These are phyloP conservation scores for Meteorus cinctellus DNA, from an alignment of 2,888 invertebrate species.

Conservation along the genomic window DNA sequence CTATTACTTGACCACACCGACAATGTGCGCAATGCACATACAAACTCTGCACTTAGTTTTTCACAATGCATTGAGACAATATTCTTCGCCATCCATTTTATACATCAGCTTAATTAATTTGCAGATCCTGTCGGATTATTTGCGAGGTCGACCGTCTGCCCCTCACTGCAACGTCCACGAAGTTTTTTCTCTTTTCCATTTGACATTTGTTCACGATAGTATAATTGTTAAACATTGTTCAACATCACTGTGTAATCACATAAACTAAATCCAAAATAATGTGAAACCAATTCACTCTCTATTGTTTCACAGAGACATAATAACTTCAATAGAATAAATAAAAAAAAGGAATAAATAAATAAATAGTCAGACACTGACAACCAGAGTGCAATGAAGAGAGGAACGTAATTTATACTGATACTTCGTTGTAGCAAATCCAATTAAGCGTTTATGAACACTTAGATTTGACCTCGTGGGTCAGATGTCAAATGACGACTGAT, in stretches of 20 bases:
- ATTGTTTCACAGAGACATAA: too few relatives aligned
- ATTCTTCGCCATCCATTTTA: background rate
- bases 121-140: background rate
- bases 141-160: background rate
- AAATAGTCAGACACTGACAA: conserved; percentile 9
- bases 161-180: background rate
- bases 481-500: conserved; percentile 68
- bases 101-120: background rate
- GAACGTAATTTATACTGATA: conserved; percentile 27
- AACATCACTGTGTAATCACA: too few relatives aligned
- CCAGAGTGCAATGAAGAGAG: conserved; percentile 10
- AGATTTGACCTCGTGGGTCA: conserved; percentile 64
- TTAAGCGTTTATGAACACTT: conserved; percentile 53
- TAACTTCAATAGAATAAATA: too few relatives aligned
- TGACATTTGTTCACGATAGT: background rate
- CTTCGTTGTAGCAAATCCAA: conserved; percentile 47
- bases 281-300: too few relatives aligned
- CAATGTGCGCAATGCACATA: background rate
- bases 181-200: conserved; percentile 4
- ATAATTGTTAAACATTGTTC: background rate
- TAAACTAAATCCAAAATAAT: too few relatives aligned
- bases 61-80: background rate
- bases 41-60: background rate
- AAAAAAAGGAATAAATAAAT: background rate
- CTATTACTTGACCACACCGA: background rate